phyloP scores from a whole-genome alignment of 1,140 invertebrate genomes.

The Trachymyrmex cornetzi region DNA sequence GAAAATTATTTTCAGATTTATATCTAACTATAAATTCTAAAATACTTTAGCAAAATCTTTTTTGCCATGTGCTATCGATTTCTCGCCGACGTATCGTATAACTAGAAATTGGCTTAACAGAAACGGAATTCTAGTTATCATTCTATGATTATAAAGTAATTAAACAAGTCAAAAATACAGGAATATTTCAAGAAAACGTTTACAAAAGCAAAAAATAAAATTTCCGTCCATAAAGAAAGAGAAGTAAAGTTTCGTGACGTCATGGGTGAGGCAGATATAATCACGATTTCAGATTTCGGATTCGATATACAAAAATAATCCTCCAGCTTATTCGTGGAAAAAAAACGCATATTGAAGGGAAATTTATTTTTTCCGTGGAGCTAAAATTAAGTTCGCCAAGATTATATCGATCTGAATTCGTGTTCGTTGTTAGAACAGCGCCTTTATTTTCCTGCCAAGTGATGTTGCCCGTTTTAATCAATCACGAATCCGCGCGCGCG shows the following conservation, averaged over 20 bases:
- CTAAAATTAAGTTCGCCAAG: neutral
- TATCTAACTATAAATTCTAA: no score
- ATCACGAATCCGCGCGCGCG: slow-evolving; percentile 7
- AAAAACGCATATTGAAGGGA: neutral
- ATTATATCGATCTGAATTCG: neutral
- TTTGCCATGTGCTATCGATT: no score
- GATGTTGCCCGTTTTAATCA: slow-evolving; percentile 4
- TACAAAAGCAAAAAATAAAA: neutral
- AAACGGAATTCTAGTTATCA: neutral
- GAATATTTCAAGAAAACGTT: neutral
- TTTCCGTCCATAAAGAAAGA: neutral
- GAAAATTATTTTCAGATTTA: no score
- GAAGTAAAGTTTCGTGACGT: neutral
- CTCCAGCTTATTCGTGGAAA: neutral
- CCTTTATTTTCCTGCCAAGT: slow-evolving; percentile 1
- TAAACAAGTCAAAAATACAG: neutral
- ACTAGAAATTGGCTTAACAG: neutral
- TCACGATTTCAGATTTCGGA: neutral
- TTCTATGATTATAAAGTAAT: neutral
- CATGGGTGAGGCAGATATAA: neutral
- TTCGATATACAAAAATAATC: slow-evolving; percentile 35
- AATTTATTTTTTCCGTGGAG: slow-evolving; percentile 20
- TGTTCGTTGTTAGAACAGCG: neutral
- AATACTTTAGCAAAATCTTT: no score
- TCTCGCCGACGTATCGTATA: no score